Base-by-base conservation (phyloP, 1,140 invertebrate species). In the Eurosta solidaginis region DNA sequence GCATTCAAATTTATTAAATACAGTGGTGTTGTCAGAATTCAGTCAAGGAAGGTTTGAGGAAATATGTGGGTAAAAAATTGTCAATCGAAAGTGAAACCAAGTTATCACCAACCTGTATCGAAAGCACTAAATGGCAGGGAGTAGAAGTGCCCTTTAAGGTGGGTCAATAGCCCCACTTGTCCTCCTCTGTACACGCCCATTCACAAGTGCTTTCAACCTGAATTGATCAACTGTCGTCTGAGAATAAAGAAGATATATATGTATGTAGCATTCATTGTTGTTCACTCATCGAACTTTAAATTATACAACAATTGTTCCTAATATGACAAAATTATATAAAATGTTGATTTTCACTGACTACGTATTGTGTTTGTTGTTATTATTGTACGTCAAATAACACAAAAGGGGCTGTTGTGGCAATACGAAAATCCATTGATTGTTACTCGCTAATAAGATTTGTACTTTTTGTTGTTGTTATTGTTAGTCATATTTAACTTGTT, bases 251-350 rank as follows among this genome's bases (percentile, higher is more conserved):
- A 47, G 14, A 25, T 17, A 5, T 36, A 33, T 29, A 33, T 1
- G 29, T 22, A 59, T 59, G 54, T 59, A 33, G 54, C 14, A 33
- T 14, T 14, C 54, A 9, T 59, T 17, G 27, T 59, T 33, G 10
- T 22, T n/a, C 3, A 29, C 40, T 68, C 40, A 68, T 68, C 33
- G 59, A 68, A 68, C 59, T 68, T 68, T 17, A 68, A 68, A 68
- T 68, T 68, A 68, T 68, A 20, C 33, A 42, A 68, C 59, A 68
- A 68, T 68, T 68, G 59, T 68, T 68, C 33, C 59, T 68, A 68
- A 68, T 68, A 68, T 68, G 36, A 29, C 36, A 68, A 36, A 68
- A 68, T 68, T 17, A 6, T 59, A 22, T 33, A 17, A 12, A 59
- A 59, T n/a, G 54, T 17, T 5, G 25, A 33, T 59, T 59, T 27